A percentile compares a stretch with the other conserved stretches of the same genome.
These are phyloP conservation scores for Palythoa grandis DNA, from an alignment of 92 coral and sea anemone species.

Conservation along the genomic window DNA sequence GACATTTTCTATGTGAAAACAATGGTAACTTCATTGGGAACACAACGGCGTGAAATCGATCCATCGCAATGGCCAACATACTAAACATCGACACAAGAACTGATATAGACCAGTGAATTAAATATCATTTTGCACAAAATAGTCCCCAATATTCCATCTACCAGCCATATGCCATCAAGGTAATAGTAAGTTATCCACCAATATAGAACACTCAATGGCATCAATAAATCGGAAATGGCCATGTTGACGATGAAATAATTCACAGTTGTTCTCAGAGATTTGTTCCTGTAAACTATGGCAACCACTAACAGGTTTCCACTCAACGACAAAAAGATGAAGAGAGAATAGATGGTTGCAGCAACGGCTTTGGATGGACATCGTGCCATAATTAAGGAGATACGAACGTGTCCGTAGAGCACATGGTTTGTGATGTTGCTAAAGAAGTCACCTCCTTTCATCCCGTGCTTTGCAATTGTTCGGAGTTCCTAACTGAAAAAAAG, in stretches of 20 bases:
- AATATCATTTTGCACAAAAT: not conserved
- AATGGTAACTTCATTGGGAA: not conserved
- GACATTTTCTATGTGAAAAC: not conserved
- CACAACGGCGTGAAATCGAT: not conserved
- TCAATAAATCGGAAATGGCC: conserved; percentile 4
- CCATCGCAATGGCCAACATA: not conserved
- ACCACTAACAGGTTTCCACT: not conserved
- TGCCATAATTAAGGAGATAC: too few species aligned
- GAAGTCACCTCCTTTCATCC: too few species aligned
- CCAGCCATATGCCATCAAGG: not conserved
- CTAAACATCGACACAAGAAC: not conserved
- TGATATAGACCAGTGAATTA: not conserved
- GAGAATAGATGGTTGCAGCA: not conserved
- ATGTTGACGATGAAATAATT: conserved; percentile 1
- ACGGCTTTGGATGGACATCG: not conserved
- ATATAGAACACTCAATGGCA: not conserved
- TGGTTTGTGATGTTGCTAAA: too few species aligned
- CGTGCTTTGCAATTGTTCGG: too few species aligned
- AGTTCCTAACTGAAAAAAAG: too few species aligned
- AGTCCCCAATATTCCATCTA: not conserved
- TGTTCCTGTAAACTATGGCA: not conserved
- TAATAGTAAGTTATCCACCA: not conserved
- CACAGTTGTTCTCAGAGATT: not conserved
- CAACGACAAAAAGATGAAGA: not conserved
- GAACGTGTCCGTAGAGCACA: too few species aligned